Evolutionary conservation across 2,888 invertebrate genomes (phyloP), one percentile per base, ranked within the genome.

Genomic region (Resseliella maxima): DNA sequence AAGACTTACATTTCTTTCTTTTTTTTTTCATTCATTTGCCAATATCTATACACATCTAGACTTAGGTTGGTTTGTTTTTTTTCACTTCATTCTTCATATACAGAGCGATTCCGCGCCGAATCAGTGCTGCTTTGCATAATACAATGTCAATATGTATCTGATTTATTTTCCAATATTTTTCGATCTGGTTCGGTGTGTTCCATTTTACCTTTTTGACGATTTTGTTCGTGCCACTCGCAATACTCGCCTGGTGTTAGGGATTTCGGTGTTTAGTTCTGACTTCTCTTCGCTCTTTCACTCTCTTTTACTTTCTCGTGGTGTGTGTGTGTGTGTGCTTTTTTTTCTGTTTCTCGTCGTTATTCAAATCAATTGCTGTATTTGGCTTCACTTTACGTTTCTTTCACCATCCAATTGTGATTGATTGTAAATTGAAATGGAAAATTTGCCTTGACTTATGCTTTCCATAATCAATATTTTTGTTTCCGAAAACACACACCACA

Each of bases 381-480:
- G 72, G 31, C 72, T 72, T 35, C 31, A 72, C 72, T 72, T 72
- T 72, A 15, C 31, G 31, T 27, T 72, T 31, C 72, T 72, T 72
- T 72, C 31, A 35, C 35, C 72, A 31, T 72, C 72, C 2, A 35
- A 72, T 72, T 72, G 72, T 72, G 72, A 72, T 72, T 72, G 72
- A 72, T 72, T 72, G 72, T 72, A 72, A 72, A 72, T 72, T 72
- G 72, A 72, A 72, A 72, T 72, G 72, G 72, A 72, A 72, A 72
- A 72, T 72, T 72, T 72, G 72, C 12, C 72, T 72, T 72, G 31
- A 31, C 72, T 27, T 72, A 31, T 72, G 72, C 72, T 31, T 31
- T 31, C 72, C 72, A 72, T 72, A 72, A 72, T 35, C 72, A 31
- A 72, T 72, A 72, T 72, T 72, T 72, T 72, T 35, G 31, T 35